Evolutionary conservation across 1,140 invertebrate genomes (phyloP), one percentile per base, ranked within the genome.

Genomic region (Achatina immaculata): DNA sequence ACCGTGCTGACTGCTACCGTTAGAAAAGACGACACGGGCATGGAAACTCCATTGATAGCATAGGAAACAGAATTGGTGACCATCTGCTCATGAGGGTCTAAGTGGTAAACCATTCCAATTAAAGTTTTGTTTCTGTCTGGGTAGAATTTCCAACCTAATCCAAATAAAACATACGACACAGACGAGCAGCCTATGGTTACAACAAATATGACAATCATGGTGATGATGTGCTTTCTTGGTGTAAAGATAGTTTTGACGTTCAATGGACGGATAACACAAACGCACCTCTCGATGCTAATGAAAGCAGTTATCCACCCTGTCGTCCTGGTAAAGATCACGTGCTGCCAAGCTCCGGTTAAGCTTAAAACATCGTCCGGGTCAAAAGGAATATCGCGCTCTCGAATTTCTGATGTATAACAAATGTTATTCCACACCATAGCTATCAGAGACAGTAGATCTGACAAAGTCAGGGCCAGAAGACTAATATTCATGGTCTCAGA

Each of bases 271-370:
- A 48, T 48, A 21, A 73, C 43, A 31, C 71, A 73, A 0, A 73
- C 6, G 28, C 71, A 73, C 48, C 71, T 24, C 43, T 73, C 43
- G 28, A 73, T 31, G 9, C 38, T 73, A 28, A 73, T 48, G 28
- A 73, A 73, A 14, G 40, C 42, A 1, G 71, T 73, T 21, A 73
- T 73, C 71, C 71, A 73, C 34, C 71, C 38, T 6, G 71, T 45
- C 0, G 42, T 73, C 9, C 71, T 6, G 21, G 42, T 45, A 48
- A 73, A 73, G 24, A 73, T 73, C 24, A 40, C 71, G 24, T 73
- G 71, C 4, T n/a, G 58, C 58, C 58, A 62, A 4, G 31, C 31
- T 6, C 58, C 58, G 31, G n/a, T 62, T 2, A 62, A 31, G n/a
- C 28, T n/a, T 31, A 31, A 28, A 31, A 62, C 58, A 4, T 62